Evolutionary conservation across 1,140 invertebrate species (phyloP).

Genomic region (Thereuonema tuberculata): DNA sequence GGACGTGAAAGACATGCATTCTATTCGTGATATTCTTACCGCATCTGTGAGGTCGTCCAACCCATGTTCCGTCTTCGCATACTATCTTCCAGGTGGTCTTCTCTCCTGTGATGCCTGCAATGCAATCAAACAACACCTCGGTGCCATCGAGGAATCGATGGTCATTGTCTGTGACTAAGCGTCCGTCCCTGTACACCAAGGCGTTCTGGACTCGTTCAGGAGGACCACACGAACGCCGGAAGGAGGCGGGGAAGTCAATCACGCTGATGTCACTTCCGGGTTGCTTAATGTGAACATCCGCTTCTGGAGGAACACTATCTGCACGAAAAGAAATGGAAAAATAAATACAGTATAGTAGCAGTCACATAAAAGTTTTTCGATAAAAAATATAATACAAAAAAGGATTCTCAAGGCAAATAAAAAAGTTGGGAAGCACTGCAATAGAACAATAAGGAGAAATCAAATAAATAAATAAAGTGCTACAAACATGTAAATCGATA

Average conservation of each 20-base stretch:
- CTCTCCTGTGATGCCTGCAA: constrained; percentile 52
- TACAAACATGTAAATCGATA: too few species aligned
- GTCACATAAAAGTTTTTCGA: too few species aligned
- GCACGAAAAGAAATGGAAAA: not conserved
- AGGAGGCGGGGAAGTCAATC: constrained; percentile 13
- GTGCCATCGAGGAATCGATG: constrained; percentile 55
- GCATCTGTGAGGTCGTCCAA: constrained; percentile 56
- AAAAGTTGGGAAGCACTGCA: too few species aligned
- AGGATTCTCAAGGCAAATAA: too few species aligned
- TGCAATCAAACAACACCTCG: constrained; percentile 65
- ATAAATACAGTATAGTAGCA: too few species aligned
- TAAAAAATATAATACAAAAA: too few species aligned
- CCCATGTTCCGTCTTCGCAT: constrained; percentile 68
- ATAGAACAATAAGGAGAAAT: too few species aligned
- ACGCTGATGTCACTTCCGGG: constrained; percentile 40
- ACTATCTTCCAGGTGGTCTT: constrained; percentile 66
- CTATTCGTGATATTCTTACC: constrained; percentile 36
- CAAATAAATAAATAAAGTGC: too few species aligned
- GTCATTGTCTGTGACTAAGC: constrained; percentile 31
- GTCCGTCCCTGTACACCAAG: constrained; percentile 46
- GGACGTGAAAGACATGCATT: too few species aligned
- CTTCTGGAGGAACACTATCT: constrained; percentile 17
- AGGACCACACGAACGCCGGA: constrained; percentile 41
- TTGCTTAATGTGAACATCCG: constrained; percentile 14
- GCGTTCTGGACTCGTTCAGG: constrained; percentile 51